Base-by-base conservation (phyloP, 37 sponge, comb jelly and placozoan species). In the Sycon ciliatum region DNA sequence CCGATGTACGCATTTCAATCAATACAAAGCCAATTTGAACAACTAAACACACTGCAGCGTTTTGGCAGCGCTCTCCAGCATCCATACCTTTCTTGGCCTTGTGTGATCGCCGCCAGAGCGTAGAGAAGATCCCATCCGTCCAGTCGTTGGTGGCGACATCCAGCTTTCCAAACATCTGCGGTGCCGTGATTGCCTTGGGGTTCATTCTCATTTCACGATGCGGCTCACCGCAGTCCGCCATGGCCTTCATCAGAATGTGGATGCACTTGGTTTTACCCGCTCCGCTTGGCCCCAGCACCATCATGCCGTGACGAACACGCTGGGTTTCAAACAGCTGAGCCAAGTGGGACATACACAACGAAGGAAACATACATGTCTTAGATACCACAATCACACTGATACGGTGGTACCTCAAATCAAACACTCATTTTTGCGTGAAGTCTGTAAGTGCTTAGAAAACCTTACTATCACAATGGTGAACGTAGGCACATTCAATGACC, bases 91-190 rank as follows among this genome's bases (percentile, higher is more conserved):
- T 88, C 87, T 96, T 96, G 53, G 84, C 80, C 75, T 89, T 89
- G 74, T 87, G 89, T 3, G 98, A 86, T 38, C 88, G 66, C 37
- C 98, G 70, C 98, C 98, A 96, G n/a, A 96, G 85, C 36, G 98
- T 96, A 57, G 98, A 96, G 89, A 96, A 96, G 42, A 96, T 96
- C 32, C 98, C 98, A 68, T 96, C 98, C 30, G 98, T 96, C 98
- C 98, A 96, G 67, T 96, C 98, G 67, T 96, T 91, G 65, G 98
- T 96, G 57, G 98, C 84, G 29, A 96, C 92, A 73, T 96, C 98
- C 18, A 96, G 84, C 18, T 89, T 84, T 63, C 98, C 98, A 81
- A 96, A 96, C 98, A 96, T 96, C 70, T 96, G 89, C 40, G 92
- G 85, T 34, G 98, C 92, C 32, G 92, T 91, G 79, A 96, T 96